A percentile compares a stretch with the other conserved stretches of the same genome.
phyloP scores from a whole-genome alignment of 2,888 invertebrate species.

The Drosophila greeni region DNA sequence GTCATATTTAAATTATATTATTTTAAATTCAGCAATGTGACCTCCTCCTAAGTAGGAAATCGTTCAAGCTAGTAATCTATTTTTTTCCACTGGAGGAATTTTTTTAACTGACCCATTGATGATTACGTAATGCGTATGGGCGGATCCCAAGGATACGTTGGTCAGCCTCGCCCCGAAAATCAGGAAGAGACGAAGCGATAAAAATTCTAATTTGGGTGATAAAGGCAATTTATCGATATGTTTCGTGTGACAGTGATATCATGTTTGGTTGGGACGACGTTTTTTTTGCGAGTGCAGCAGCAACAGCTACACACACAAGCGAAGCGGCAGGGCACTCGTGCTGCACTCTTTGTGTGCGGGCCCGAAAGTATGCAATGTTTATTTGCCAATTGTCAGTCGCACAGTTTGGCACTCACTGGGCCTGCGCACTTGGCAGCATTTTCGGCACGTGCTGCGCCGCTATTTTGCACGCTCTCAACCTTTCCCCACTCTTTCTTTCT shows the following conservation, averaged over 20 bases:
- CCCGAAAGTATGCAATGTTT: slow-evolving; percentile 66
- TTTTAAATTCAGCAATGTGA: neutral
- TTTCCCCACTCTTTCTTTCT: neutral
- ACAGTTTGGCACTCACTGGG: slow-evolving; percentile 48
- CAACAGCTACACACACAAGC: slow-evolving; percentile 11
- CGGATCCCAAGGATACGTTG: neutral
- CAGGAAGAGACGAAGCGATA: neutral
- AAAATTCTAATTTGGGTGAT: slow-evolving; percentile 2
- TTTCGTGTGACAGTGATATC: slow-evolving; percentile 5
- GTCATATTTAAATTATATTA: no score
- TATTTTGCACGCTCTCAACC: slow-evolving; percentile 23
- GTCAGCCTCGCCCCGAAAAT: slow-evolving; percentile 8
- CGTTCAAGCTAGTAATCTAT: neutral
- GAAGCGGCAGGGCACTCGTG: neutral
- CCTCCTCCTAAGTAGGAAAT: neutral
- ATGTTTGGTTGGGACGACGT: neutral
- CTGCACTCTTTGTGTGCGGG: slow-evolving; percentile 44
- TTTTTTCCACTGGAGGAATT: neutral
- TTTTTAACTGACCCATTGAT: neutral
- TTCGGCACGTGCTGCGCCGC: slow-evolving; percentile 28
- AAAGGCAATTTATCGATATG: slow-evolving; percentile 4
- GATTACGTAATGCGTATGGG: slow-evolving; percentile 8
- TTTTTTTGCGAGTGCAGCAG: slow-evolving; percentile 14
- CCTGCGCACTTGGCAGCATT: slow-evolving; percentile 51
- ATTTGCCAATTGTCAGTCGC: slow-evolving; percentile 42